Conservation (phyloP, 2,888 invertebrate genomes). For the Piscicola geometra region DNA sequence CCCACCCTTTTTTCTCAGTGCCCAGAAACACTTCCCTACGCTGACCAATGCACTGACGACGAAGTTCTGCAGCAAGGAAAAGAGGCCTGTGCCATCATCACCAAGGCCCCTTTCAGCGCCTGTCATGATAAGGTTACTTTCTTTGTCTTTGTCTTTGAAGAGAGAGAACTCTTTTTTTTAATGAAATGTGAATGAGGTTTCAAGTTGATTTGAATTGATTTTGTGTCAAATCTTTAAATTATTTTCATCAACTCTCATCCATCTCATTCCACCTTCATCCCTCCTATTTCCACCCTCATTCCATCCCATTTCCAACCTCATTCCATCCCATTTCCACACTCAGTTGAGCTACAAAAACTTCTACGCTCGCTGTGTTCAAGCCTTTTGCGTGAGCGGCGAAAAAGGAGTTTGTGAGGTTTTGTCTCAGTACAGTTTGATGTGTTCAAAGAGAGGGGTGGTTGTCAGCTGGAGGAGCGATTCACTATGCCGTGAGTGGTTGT, state of each 20-base stretch:
- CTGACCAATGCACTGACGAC: not conserved
- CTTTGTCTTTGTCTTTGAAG: too few species aligned
- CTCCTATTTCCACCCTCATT: not conserved
- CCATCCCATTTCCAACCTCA: not conserved
- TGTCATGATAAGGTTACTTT: slow-evolving; percentile 10
- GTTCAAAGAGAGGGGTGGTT: slow-evolving; percentile 9
- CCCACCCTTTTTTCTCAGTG: too few species aligned
- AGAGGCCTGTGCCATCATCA: slow-evolving; percentile 1
- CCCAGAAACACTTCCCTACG: not conserved
- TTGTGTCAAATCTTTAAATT: not conserved
- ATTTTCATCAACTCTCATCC: not conserved
- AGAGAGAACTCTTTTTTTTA: too few species aligned
- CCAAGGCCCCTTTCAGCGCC: slow-evolving; percentile 15
- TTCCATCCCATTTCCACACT: not conserved
- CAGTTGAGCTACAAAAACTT: slow-evolving; percentile 19
- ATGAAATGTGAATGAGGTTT: too few species aligned
- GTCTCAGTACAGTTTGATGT: slow-evolving; percentile 25
- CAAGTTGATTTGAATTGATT: not conserved
- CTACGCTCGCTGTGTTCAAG: slow-evolving; percentile 32
- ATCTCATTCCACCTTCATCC: not conserved
- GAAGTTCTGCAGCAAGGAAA: not conserved
- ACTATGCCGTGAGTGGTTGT: slow-evolving; percentile 27
- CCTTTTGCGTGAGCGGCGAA: slow-evolving; percentile 30
- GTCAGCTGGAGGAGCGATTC: slow-evolving; percentile 22
- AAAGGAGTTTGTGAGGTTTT: slow-evolving; percentile 16